These are phyloP conservation scores for Clarias batrachus DNA, from an alignment of 2,113 vertebrate species.

Conservation along the genomic window DNA sequence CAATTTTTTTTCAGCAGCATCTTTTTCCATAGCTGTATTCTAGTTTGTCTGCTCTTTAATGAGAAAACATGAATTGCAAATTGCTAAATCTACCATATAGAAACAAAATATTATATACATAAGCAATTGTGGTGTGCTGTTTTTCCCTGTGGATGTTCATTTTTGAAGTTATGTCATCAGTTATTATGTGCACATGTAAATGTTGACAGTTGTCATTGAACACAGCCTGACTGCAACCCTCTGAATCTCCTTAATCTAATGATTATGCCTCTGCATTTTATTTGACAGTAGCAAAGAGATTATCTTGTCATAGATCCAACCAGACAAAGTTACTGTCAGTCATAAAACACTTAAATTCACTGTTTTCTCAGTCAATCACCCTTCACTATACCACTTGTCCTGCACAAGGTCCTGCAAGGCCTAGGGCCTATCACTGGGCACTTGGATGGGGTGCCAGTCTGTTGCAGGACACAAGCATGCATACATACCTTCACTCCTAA, in stretches of 20 bases:
- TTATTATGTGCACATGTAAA: background rate
- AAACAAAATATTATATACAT: background rate
- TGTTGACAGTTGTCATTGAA: background rate
- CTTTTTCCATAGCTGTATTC: constrained; percentile 16
- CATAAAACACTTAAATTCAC: background rate
- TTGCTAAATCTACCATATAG: background rate
- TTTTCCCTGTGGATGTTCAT: background rate
- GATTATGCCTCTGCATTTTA: background rate
- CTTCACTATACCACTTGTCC: background rate
- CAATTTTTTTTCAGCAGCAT: background rate
- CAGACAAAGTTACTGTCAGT: background rate
- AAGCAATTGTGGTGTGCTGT: background rate
- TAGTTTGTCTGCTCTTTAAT: background rate
- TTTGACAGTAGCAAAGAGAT: background rate
- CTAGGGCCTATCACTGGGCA: too few relatives aligned
- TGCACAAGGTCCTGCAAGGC: too few relatives aligned
- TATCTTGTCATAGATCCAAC: background rate
- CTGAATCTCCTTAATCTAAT: background rate
- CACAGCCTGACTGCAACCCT: background rate
- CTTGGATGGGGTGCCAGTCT: too few relatives aligned
- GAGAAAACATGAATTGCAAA: background rate
- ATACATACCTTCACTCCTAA: too few relatives aligned
- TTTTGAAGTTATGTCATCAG: background rate
- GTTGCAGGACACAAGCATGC: too few relatives aligned
- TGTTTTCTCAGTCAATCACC: background rate